phyloP scores from a whole-genome alignment of 2,113 vertebrate species.

The Sinocyclocheilus rhinocerous region DNA sequence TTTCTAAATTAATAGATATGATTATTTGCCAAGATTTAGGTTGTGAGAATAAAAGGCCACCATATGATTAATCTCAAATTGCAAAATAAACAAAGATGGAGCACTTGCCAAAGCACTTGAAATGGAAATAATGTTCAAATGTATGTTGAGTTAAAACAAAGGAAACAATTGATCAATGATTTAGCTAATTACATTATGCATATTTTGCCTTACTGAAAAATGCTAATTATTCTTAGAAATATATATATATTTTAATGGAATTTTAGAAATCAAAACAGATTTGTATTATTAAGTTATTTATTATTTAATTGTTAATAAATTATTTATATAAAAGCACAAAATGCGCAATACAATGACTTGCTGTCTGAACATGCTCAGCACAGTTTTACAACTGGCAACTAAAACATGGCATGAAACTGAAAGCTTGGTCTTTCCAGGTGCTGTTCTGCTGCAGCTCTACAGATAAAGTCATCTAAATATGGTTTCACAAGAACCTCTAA shows the following conservation, averaged over 20 bases:
- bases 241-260: neutral
- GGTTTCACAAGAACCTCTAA: slow-evolving; percentile 5
- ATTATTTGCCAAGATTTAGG: neutral
- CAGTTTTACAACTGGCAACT: neutral
- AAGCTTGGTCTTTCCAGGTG: neutral
- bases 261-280: neutral
- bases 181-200: no score
- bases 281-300: neutral
- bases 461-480: neutral
- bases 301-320: neutral
- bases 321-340: neutral
- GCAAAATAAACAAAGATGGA: neutral
- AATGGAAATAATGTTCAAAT: neutral
- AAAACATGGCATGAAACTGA: neutral
- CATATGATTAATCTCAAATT: neutral
- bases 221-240: neutral
- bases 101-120: neutral
- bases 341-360: neutral
- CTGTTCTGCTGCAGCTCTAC: neutral
- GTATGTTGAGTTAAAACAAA: no score
- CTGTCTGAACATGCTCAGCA: neutral
- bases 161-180: no score
- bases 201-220: neutral
- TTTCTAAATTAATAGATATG: slow-evolving; percentile 18
- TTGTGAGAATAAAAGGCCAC: neutral